Percentiles rank a stretch among this genome's conserved stretches.
Evolutionary conservation across 2,113 vertebrate species (phyloP).

Genomic region (Tupaia chinensis): DNA sequence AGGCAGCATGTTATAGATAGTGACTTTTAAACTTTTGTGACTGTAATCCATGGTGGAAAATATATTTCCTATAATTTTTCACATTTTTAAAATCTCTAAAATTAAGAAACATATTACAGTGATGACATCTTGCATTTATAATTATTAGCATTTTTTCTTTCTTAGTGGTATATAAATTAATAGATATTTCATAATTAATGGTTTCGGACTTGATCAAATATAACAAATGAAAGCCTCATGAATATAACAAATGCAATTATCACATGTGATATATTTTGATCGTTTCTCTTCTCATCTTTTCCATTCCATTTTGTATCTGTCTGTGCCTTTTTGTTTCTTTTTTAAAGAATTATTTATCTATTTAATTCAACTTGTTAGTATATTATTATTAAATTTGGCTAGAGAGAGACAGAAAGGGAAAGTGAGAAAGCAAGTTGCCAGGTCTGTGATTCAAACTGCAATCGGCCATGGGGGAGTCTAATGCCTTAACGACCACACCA

Average conservation of each 20-base stretch:
- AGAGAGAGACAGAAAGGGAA: too few relatives aligned
- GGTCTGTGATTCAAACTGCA: too few relatives aligned
- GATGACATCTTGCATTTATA: background rate
- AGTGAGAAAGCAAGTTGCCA: too few relatives aligned
- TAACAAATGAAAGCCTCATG: background rate
- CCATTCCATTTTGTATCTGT: background rate
- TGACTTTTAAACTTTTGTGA: background rate
- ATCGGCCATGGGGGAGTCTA: too few relatives aligned
- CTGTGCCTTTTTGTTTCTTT: too few relatives aligned
- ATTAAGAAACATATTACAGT: background rate
- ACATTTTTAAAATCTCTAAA: conserved; percentile 24
- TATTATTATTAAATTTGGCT: too few relatives aligned
- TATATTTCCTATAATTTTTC: conserved; percentile 4
- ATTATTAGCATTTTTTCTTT: background rate
- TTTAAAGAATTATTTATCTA: too few relatives aligned
- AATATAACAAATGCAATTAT: background rate
- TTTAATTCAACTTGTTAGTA: too few relatives aligned
- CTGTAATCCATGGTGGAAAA: background rate
- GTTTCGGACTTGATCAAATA: conserved; percentile 16
- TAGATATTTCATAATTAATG: background rate
- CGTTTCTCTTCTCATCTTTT: background rate
- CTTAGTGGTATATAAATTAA: background rate
- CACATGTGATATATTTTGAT: background rate
- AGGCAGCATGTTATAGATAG: background rate
- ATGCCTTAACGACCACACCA: too few relatives aligned